Evolutionary conservation across 2,888 invertebrate species (phyloP).

Genomic region (Oscheius myriophilus): DNA sequence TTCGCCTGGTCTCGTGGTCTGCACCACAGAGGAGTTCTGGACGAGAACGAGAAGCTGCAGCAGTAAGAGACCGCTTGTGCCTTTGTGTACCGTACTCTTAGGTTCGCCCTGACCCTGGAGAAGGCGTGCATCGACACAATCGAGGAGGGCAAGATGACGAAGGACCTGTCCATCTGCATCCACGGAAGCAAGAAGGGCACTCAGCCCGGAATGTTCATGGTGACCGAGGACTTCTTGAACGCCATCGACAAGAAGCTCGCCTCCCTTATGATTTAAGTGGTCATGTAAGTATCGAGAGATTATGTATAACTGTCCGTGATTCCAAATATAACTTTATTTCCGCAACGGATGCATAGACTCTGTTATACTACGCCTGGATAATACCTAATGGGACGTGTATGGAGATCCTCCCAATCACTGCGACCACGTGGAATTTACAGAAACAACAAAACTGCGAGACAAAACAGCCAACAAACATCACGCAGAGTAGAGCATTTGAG

Average conservation of each 20-base stretch:
- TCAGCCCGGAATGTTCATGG: conserved; percentile 74
- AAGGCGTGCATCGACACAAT: conserved; percentile 85
- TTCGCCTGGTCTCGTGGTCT: conserved; percentile 90
- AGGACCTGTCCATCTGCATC: conserved; percentile 87
- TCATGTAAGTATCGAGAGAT: not conserved
- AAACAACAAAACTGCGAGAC: no score
- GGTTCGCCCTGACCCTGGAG: conserved; percentile 81
- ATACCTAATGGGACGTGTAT: no score
- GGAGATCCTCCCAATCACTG: no score
- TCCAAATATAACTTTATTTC: no score
- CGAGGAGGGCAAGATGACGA: conserved; percentile 86
- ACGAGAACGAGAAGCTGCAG: conserved; percentile 81
- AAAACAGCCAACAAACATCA: no score
- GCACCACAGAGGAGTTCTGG: conserved; percentile 84
- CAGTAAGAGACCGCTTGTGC: conserved; percentile 70
- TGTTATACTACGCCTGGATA: no score
- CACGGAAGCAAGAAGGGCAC: conserved; percentile 78
- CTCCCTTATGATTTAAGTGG: conserved; percentile 46
- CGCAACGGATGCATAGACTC: no score
- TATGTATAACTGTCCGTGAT: no score
- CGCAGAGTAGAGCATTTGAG: no score
- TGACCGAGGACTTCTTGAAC: conserved; percentile 86
- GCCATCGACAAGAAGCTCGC: conserved; percentile 81
- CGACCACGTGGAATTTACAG: no score
- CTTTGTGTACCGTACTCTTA: conserved; percentile 47